Conservation (phyloP, 2,113 vertebrate species). For the Mus pahari region DNA sequence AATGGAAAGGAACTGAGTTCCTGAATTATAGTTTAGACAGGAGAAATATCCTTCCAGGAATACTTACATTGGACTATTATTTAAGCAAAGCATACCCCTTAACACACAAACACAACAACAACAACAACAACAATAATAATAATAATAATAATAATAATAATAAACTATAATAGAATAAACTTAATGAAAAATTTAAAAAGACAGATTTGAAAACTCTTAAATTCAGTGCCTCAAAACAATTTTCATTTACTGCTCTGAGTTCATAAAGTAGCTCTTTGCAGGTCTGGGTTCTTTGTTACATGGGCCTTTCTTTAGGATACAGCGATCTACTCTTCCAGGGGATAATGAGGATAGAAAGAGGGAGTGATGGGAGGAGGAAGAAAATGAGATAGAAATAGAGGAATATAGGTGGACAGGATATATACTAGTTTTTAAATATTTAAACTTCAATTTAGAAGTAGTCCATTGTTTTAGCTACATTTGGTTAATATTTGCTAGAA, state of each 20-base stretch:
- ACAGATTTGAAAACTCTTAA: background rate
- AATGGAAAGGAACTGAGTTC: background rate
- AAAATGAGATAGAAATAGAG: background rate
- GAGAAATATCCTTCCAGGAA: background rate
- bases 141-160: background rate
- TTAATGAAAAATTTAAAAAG: background rate
- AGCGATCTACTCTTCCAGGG: background rate
- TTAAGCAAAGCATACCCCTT: background rate
- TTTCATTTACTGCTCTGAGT: background rate
- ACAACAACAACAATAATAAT: background rate
- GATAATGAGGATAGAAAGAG: rapidly evolving
- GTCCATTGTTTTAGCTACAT: background rate
- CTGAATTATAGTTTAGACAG: background rate
- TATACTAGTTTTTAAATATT: background rate
- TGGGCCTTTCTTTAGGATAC: background rate
- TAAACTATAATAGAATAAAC: background rate
- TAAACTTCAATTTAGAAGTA: background rate
- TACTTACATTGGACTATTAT: background rate
- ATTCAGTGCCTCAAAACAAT: background rate
- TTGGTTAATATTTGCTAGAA: background rate
- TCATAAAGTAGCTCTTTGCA: background rate
- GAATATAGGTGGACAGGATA: background rate
- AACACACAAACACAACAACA: background rate
- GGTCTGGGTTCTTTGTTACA: background rate
- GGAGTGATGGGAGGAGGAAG: background rate